These are phyloP conservation scores for Bos indicus DNA, from an alignment of 2,113 vertebrate genomes.

Conservation along the genomic window DNA sequence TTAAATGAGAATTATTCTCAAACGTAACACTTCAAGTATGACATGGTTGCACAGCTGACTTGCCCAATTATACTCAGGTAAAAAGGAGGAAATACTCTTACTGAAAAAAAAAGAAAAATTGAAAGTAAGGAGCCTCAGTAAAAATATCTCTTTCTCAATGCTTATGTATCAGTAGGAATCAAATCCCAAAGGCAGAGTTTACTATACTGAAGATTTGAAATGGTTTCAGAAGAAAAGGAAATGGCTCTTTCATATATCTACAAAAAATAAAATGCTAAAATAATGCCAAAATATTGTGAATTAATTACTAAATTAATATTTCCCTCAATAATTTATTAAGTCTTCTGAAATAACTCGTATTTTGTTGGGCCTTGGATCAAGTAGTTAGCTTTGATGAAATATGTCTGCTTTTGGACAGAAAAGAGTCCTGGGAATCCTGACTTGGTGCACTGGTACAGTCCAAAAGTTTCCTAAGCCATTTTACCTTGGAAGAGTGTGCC, in stretches of 20 bases:
- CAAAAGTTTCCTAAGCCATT: neutral
- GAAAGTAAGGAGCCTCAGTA: slow-evolving; percentile 3
- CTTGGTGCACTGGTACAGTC: neutral
- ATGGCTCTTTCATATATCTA: neutral
- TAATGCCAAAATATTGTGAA: slow-evolving; percentile 2
- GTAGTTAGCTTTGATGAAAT: neutral
- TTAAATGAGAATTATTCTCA: slow-evolving; percentile 8
- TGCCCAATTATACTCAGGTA: neutral
- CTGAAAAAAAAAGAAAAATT: neutral
- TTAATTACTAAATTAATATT: neutral
- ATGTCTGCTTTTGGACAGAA: neutral
- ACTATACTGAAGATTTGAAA: neutral
- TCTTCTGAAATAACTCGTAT: neutral
- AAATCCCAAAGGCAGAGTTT: neutral
- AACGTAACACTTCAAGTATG: neutral
- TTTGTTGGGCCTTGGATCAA: neutral
- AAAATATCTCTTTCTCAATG: slow-evolving; percentile 37
- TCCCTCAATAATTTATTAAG: neutral
- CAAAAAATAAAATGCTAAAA: neutral
- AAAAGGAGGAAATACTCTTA: slow-evolving; percentile 20
- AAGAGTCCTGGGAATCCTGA: neutral
- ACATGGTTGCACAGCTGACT: neutral
- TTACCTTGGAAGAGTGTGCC: neutral
- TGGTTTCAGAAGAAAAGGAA: neutral
- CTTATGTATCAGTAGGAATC: neutral